Percentiles rank a stretch among this genome's conserved stretches.
Conservation (phyloP, 2,113 vertebrate genomes). For the Micronycteris hirsuta region DNA sequence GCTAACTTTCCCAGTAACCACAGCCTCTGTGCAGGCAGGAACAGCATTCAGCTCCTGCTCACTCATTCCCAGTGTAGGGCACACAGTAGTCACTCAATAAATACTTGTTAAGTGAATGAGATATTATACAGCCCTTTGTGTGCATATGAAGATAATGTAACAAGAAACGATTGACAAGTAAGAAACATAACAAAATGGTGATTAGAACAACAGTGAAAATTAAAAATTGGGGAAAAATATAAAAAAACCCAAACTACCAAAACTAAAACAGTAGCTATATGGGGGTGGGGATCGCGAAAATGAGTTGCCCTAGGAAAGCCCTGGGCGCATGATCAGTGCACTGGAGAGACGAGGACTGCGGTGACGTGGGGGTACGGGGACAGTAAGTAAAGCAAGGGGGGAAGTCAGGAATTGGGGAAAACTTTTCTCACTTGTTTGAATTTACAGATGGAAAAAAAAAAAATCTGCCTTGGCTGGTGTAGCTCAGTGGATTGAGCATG, state of each 20-base stretch:
- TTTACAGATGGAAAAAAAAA: neutral
- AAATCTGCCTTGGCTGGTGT: too few relatives aligned
- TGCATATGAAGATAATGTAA: neutral
- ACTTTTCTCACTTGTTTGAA: neutral
- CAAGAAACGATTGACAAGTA: neutral
- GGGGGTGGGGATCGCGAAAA: neutral
- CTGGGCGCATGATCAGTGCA: neutral
- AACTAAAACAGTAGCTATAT: neutral
- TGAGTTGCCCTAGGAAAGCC: neutral
- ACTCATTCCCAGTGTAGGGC: neutral
- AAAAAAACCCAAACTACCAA: neutral
- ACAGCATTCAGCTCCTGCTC: neutral
- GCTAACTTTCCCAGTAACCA: neutral
- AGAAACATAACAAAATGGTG: neutral
- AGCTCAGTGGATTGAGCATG: too few relatives aligned
- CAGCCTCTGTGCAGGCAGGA: accelerated
- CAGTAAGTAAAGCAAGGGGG: neutral
- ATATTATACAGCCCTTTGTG: neutral
- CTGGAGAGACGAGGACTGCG: neutral
- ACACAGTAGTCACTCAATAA: neutral
- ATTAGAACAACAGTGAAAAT: neutral
- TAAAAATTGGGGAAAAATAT: neutral
- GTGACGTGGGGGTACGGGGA: neutral
- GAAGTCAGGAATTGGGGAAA: neutral
- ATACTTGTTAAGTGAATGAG: neutral